A percentile compares a stretch with the other conserved stretches of the same genome.
phyloP scores from a whole-genome alignment of 1,140 invertebrate genomes.

The Bicyclus anynana region DNA sequence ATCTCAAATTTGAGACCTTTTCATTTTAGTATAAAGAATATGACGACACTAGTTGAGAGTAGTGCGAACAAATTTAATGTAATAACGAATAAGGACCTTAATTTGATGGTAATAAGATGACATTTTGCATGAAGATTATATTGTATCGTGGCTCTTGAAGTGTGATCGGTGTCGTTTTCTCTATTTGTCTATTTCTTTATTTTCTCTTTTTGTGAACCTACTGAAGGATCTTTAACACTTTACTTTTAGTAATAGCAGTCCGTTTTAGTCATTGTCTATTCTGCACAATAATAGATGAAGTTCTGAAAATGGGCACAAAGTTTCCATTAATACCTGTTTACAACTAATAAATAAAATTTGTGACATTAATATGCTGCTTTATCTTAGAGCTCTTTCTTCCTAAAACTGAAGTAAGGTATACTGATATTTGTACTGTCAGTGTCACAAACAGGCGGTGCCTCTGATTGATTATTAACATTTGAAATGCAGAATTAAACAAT shows the following conservation, averaged over 20 bases:
- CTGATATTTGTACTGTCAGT: too few species aligned
- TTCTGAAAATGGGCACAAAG: too few species aligned
- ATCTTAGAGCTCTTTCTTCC: too few species aligned
- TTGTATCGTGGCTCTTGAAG: conserved; percentile 46
- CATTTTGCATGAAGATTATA: conserved; percentile 41
- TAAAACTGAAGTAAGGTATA: too few species aligned
- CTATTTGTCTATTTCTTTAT: conserved; percentile 36
- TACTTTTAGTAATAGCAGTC: neutral
- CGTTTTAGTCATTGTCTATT: too few species aligned
- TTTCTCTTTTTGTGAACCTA: conserved; percentile 25
- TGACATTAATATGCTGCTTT: too few species aligned
- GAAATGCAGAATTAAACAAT: too few species aligned
- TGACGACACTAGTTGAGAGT: neutral
- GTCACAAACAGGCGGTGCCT: too few species aligned
- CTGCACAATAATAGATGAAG: too few species aligned
- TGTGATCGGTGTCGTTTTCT: conserved; percentile 65
- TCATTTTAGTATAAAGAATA: neutral
- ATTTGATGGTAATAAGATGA: neutral
- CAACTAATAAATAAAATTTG: too few species aligned
- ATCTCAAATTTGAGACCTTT: neutral
- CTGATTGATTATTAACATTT: too few species aligned
- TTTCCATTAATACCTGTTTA: too few species aligned
- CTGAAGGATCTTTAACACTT: conserved; percentile 36
- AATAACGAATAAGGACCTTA: neutral
- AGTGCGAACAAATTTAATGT: neutral